Percentiles rank a stretch among this genome's conserved stretches.
phyloP scores from a whole-genome alignment of 2,888 invertebrate genomes.

The Drosophila acutilabella region DNA sequence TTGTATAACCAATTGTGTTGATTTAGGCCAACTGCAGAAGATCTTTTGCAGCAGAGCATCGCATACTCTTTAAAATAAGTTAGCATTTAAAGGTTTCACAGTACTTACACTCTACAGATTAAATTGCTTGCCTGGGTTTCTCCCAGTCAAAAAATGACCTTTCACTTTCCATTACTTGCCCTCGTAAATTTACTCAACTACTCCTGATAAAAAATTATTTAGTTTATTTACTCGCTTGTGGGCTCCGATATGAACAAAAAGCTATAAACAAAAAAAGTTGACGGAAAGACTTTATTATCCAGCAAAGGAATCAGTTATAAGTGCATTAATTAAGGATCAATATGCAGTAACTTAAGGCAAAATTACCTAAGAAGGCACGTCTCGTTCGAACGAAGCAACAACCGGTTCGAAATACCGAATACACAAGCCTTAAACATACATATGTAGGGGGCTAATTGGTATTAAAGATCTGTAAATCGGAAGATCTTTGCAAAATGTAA shows the following conservation, averaged over 20 bases:
- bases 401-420: conserved; percentile 44
- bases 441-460: conserved; percentile 58
- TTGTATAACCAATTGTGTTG: conserved; percentile 62
- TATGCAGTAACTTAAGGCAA: conserved; percentile 66
- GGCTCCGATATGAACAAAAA: conserved; percentile 1
- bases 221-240: conserved; percentile 28
- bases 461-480: conserved; percentile 27
- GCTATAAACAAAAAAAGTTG: conserved; percentile 29
- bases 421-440: conserved; percentile 1
- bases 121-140: conserved; percentile 33
- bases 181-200: conserved; percentile 36
- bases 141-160: conserved; percentile 34
- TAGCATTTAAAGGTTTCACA: no score
- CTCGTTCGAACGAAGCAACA: conserved; percentile 19
- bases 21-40: conserved; percentile 42
- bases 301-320: conserved; percentile 66
- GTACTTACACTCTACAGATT: conserved; percentile 11
- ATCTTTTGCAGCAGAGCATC: no score
- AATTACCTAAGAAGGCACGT: conserved; percentile 66
- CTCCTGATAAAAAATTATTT: conserved; percentile 19
- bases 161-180: conserved; percentile 51
- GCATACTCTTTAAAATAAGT: no score
- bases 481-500: conserved; percentile 40
- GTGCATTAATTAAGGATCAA: conserved; percentile 70
- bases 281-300: conserved; percentile 51